Base-by-base conservation (phyloP, 2,113 vertebrate genomes). In the Coturnix japonica region DNA sequence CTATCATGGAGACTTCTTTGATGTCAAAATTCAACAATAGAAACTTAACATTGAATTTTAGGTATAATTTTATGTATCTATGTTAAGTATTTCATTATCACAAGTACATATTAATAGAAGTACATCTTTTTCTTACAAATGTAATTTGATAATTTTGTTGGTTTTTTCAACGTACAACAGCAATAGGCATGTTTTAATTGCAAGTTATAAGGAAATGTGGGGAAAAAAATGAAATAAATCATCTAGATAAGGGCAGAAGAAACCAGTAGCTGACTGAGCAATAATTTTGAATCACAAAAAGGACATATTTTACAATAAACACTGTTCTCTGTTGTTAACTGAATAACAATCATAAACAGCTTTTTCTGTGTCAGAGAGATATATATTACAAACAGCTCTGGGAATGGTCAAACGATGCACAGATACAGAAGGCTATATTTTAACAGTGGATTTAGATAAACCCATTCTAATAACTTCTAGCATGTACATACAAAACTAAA, bases 211-310 rank as follows among this genome's bases (percentile, higher is more conserved):
- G 28, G 14, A 46, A 64, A 6, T 39, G 17, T 67, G 17, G 39
- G 18, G n/a, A n/a, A 53, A 59, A 87, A 89, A 3, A 4, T 4
- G n/a, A 76, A 35, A 44, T 59, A 82, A 81, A 81, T 67, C 64
- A 75, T 69, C n/a, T 73, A 47, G 26, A 15, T 23, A 18, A 39
- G 33, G 44, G 76, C 23, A 33, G 76, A 67, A 83, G n/a, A 70
- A 28, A 6, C 0, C 22, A 70, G 26, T 5, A 43, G 26, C 11
- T 65, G 44, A 65, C 30, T 39, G 39, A 54, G 11, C 5, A 76
- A 76, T 76, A 79, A 84, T 53, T 89, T 44, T 59, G 21, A 14
- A 75, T 71, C 28, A 72, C 51, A 59, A 51, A 30, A 91, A n/a
- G 59, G 28, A 59, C 7, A 2, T 14, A 7, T 63, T 72, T 81